Base-by-base conservation (phyloP, 2,888 invertebrate species). In the Catotricha subobsoleta region DNA sequence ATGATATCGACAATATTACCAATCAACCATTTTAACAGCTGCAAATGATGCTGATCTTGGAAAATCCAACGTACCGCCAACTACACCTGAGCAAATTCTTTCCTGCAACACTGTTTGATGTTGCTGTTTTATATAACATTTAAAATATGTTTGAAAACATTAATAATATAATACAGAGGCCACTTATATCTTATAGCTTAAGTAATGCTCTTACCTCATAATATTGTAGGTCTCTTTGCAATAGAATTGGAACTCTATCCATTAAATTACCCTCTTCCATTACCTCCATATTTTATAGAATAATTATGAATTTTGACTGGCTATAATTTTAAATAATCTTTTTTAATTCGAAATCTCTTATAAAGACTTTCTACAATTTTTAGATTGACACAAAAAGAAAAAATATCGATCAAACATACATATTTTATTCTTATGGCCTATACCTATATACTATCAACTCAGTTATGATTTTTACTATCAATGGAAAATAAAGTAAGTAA, bases 221-320 rank as follows among this genome's bases (percentile, higher is more conserved):
- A 63, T 83, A 84, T 54, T 81, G 79, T 62, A 82, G 68, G 60
- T 86, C 84, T 43, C 84, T 66, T 62, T 84, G 81, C 44, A 86
- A 67, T 39, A 86, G 65, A 51, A 86, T 82, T 47, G 80, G 76
- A 48, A 86, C 81, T 49, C 83, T 72, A 59, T 86, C 84, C 74
- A 84, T 82, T 60, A 86, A 73, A 69, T 84, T 84, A 15, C 84
- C 84, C 71, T 86, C 84, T 72, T 86, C 84, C 67, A 86, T 83
- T 33, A 86, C 80, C 64, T 84, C 84, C 84, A 83, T 84, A 45
- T 54, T 35, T 6, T 8, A 10, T 25, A 10, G 25, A 25, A 8
- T 25, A 8, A n/a, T n/a, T n/a, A n/a, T n/a, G n/a, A n/a, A n/a
- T n/a, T n/a, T n/a, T n/a, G n/a, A n/a, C n/a, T n/a, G n/a, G n/a